Evolutionary conservation across 2,888 invertebrate genomes (phyloP).

Genomic region (Hemithea aestivaria): DNA sequence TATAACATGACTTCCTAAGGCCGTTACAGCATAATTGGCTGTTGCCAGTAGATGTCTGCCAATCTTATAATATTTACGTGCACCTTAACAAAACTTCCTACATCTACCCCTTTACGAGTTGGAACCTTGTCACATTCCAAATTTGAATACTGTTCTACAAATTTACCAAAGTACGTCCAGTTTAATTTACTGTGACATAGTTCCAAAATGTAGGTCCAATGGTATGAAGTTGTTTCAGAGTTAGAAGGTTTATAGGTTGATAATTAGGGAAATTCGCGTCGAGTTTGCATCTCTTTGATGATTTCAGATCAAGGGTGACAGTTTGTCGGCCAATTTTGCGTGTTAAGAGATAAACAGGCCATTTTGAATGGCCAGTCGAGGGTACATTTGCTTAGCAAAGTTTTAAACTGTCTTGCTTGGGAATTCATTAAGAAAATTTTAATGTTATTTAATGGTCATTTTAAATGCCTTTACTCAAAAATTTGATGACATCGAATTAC

Average conservation of each 20-base stretch:
- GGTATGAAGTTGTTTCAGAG: conserved; percentile 17
- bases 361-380: conserved; percentile 6
- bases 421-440: too few species aligned
- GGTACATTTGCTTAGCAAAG: too few species aligned
- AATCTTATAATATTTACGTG: conserved; percentile 14
- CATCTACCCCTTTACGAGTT: conserved; percentile 14
- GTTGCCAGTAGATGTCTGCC: conserved; percentile 12
- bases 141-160: neutral
- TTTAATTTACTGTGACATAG: neutral
- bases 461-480: too few species aligned
- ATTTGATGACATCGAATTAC: too few species aligned
- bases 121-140: conserved; percentile 2
- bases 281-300: conserved; percentile 17
- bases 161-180: too few species aligned
- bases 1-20: neutral
- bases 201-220: conserved; percentile 3
- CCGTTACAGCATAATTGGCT: conserved; percentile 7
- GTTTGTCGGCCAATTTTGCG: conserved; percentile 9
- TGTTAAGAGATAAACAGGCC: conserved; percentile 5
- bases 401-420: too few species aligned
- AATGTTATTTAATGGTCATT: too few species aligned
- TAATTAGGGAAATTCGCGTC: conserved; percentile 22
- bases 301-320: conserved; percentile 16
- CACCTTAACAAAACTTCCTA: conserved; percentile 17
- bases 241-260: conserved; percentile 19